Percentiles rank a stretch among this genome's conserved stretches.
These are phyloP conservation scores for Anoplolepis gracilipes DNA, from an alignment of 1,140 invertebrate genomes.

Conservation along the genomic window DNA sequence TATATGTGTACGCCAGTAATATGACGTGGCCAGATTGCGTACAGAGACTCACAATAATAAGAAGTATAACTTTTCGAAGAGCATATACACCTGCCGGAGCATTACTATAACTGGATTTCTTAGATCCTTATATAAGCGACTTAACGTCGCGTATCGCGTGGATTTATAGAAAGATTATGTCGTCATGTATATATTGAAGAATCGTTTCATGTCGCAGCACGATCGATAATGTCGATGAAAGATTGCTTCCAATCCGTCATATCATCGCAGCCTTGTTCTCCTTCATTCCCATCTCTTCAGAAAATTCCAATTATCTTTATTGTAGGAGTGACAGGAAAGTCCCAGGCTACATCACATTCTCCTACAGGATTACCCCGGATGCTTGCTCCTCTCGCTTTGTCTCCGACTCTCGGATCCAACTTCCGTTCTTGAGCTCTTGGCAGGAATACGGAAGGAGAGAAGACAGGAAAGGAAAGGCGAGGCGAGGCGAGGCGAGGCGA, in stretches of 20 bases:
- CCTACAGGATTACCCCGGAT: slow-evolving; percentile 79
- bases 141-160: background rate
- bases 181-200: background rate
- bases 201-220: background rate
- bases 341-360: slow-evolving; percentile 78
- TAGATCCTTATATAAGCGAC: slow-evolving; percentile 19
- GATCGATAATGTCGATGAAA: slow-evolving; percentile 23
- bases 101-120: slow-evolving; percentile 18
- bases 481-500: slow-evolving; percentile 9
- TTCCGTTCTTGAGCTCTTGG: slow-evolving; percentile 72
- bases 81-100: slow-evolving; percentile 9
- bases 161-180: slow-evolving; percentile 25
- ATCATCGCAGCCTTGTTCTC: slow-evolving; percentile 13
- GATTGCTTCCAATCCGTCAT: slow-evolving; percentile 47
- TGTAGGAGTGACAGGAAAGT: slow-evolving; percentile 75
- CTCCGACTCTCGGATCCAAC: slow-evolving; percentile 78
- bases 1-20: background rate
- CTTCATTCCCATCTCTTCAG: slow-evolving; percentile 62
- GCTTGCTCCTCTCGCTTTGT: slow-evolving; percentile 79
- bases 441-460: slow-evolving; percentile 69
- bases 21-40: slow-evolving; percentile 6
- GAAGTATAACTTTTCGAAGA: background rate
- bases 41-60: slow-evolving; percentile 30
- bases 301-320: slow-evolving; percentile 80
- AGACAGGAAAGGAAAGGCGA: slow-evolving; percentile 65